Base-by-base conservation (phyloP, 2,797 vertebrate genomes). In the Coendou prehensilis region DNA sequence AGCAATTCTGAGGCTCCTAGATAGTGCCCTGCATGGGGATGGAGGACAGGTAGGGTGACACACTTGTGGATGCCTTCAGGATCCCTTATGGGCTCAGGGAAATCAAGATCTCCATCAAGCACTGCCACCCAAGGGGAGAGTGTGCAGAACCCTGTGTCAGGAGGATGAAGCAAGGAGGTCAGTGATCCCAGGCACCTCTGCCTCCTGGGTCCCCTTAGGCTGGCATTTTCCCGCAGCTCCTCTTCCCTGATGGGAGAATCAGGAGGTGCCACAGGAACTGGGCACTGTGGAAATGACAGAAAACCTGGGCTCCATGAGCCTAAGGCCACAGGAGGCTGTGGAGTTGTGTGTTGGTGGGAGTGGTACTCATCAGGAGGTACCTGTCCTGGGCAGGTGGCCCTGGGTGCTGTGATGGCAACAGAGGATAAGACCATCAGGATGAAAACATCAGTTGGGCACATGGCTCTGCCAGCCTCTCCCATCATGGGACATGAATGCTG, bases 401-500 rank as follows among this genome's bases (percentile, higher is more conserved):
- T 52, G 11, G 4, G 87, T 15, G 20, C 80, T 69, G 5, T 50
- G 20, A 82, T 9, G 15, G n/a, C 0, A 0, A 9, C 41, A 4
- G 47, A 89, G 79, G 50, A 71, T 30, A 33, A 41, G 54, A 6
- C 18, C 33, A 69, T 30, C 4, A 9, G n/a, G 59, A 78, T 37
- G 57, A 61, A 37, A 0, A 9, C 1, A 30, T 89, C 54, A 85
- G 20, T 47, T 56, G 50, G 15, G 10, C 59, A 56, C 8, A 30
- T 30, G 2, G 0, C 61, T 47, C 47, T 13, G 33, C 57, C 22
- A 86, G 79, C 57, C 57, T 63, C 71, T 69, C 30, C 54, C 4
- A 9, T 7, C 28, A 11, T 50, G 54, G 20, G 78, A 41, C 10
- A 15, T n/a, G 61, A 52, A 75, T 1, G 0, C 2, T 0, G 3